A percentile compares a stretch with the other conserved stretches of the same genome.
These are phyloP conservation scores for Tachuris rubrigastra DNA, from an alignment of 2,113 vertebrate genomes.

Conservation along the genomic window DNA sequence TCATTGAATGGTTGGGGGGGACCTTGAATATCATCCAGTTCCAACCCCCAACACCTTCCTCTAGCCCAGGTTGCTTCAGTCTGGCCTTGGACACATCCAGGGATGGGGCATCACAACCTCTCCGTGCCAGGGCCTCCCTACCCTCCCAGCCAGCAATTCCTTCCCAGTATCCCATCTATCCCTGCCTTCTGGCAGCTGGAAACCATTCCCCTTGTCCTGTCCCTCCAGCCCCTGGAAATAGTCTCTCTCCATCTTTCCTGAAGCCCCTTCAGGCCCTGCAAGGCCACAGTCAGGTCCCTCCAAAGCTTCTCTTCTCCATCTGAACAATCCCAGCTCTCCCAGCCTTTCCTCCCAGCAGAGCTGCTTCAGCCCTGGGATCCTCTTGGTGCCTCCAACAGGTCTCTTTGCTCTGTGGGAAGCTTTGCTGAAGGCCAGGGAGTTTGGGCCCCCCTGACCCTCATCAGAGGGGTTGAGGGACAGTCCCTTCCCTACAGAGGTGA, in stretches of 20 bases:
- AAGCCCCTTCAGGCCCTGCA: not conserved
- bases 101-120: not conserved
- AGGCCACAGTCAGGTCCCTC: not conserved
- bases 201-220: not conserved
- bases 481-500: not conserved
- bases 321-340: not conserved
- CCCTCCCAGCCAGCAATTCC: not conserved
- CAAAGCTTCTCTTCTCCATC: not conserved
- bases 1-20: not conserved
- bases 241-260: not conserved
- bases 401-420: not conserved
- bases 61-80: not conserved
- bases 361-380: not conserved
- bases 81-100: not conserved
- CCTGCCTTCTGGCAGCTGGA: not conserved
- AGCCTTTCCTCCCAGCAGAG: not conserved
- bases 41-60: not conserved
- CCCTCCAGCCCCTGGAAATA: not conserved
- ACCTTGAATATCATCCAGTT: fast-evolving
- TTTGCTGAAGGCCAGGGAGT: not conserved
- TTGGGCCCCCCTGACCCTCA: not conserved
- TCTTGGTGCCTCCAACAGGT: not conserved
- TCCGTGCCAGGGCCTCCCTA: not conserved
- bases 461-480: fast-evolving
- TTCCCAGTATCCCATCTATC: not conserved